A percentile compares a stretch with the other conserved stretches of the same genome.
These are phyloP conservation scores for Acromyrmex heyeri DNA, from an alignment of 1,140 invertebrate species.

Conservation along the genomic window DNA sequence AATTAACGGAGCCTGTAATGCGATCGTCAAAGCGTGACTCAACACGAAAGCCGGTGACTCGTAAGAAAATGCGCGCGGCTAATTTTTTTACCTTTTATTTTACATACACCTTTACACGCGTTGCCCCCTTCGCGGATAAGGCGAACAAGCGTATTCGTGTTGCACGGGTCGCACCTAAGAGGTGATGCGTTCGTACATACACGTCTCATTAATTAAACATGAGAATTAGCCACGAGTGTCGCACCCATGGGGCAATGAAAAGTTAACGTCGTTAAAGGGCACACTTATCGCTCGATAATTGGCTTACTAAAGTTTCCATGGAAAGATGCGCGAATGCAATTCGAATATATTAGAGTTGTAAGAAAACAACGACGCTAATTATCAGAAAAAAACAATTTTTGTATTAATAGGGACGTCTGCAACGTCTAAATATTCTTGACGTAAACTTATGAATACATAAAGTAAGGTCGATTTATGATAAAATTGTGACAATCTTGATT, in stretches of 20 bases:
- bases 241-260: conserved; percentile 67
- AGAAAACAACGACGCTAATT: conserved; percentile 21
- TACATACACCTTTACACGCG: conserved; percentile 52
- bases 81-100: conserved; percentile 60
- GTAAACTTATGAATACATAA: background rate
- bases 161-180: conserved; percentile 61
- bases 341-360: background rate
- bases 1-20: conserved; percentile 78
- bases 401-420: background rate
- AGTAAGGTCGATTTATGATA: conserved; percentile 26
- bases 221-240: conserved; percentile 65
- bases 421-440: conserved; percentile 16
- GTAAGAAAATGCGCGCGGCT: conserved; percentile 73
- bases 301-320: conserved; percentile 53
- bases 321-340: background rate
- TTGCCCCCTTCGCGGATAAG: conserved; percentile 33
- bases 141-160: conserved; percentile 51
- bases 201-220: conserved; percentile 74
- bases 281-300: conserved; percentile 68
- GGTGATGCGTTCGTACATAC: conserved; percentile 52
- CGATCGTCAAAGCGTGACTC: conserved; percentile 77
- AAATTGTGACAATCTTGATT: conserved; percentile 30
- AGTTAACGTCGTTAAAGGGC: conserved; percentile 70
- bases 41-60: conserved; percentile 53
- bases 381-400: background rate